Evolutionary conservation across 2,797 vertebrate species (phyloP).

Genomic region (Rousettus madagascariensis): DNA sequence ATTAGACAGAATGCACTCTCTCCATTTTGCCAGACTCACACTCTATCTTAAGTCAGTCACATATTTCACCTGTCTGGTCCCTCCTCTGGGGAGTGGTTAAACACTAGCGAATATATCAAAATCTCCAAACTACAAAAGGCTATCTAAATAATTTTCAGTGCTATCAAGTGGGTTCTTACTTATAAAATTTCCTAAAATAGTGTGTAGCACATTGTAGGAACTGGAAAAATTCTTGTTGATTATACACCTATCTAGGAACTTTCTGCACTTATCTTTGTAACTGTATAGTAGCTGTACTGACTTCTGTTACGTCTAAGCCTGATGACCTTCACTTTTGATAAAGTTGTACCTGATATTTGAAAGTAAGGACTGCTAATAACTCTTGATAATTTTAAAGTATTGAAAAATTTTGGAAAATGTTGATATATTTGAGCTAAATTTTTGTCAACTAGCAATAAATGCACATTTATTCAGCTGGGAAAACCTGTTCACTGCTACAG

Average conservation of each 20-base stretch:
- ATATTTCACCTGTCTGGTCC: neutral
- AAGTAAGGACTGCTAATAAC: neutral
- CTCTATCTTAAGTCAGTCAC: neutral
- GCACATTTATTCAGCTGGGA: neutral
- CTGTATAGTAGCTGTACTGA: neutral
- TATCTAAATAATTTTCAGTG: neutral
- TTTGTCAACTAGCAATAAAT: slow-evolving; percentile 40
- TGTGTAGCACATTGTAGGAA: neutral
- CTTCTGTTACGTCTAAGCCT: neutral
- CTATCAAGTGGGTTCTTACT: neutral
- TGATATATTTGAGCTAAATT: slow-evolving; percentile 30
- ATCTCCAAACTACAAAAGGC: neutral
- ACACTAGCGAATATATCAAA: neutral
- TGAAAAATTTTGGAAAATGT: neutral
- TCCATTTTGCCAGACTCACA: neutral
- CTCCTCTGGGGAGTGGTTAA: neutral
- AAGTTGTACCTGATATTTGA: neutral
- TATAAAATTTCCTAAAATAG: neutral
- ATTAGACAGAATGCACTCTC: neutral
- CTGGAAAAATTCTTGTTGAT: neutral
- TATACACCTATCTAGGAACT: neutral
- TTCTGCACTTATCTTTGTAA: neutral
- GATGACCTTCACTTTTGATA: neutral
- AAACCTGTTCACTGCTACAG: neutral
- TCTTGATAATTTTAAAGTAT: slow-evolving; percentile 38